phyloP scores from a whole-genome alignment of 2,113 vertebrate species.

The Epinephelus cyanopodus region DNA sequence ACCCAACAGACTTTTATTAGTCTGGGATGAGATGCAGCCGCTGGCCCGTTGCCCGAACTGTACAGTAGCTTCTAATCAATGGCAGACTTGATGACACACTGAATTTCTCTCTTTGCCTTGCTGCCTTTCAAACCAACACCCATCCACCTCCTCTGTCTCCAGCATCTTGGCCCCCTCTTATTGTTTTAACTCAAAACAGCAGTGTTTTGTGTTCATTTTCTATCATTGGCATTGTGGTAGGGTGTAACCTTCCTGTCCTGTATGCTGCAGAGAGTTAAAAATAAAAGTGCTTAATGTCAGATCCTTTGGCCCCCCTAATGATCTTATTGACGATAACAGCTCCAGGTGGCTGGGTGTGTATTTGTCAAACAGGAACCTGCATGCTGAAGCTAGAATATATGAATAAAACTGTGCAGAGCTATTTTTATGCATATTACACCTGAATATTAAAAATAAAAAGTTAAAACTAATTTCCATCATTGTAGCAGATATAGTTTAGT shows the following conservation, averaged over 20 bases:
- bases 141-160: neutral
- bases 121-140: slow-evolving; percentile 9
- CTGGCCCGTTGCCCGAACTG: slow-evolving; percentile 38
- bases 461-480: too few species aligned
- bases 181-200: neutral
- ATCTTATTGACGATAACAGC: slow-evolving; percentile 1
- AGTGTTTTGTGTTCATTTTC: neutral
- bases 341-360: neutral
- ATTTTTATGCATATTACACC: too few species aligned
- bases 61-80: slow-evolving; percentile 53
- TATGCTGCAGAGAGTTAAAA: slow-evolving; percentile 26
- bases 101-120: slow-evolving; percentile 28
- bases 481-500: too few species aligned
- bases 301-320: neutral
- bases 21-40: slow-evolving; percentile 43
- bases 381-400: neutral
- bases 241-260: neutral
- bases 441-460: too few species aligned
- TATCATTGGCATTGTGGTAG: too few species aligned
- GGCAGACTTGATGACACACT: slow-evolving; percentile 57
- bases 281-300: slow-evolving; percentile 52
- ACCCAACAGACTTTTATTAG: slow-evolving; percentile 37
- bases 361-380: neutral
- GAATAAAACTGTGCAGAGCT: neutral
- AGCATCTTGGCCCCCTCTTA: neutral